Conservation (phyloP, 2,888 invertebrate species). For the Dicycla oo region DNA sequence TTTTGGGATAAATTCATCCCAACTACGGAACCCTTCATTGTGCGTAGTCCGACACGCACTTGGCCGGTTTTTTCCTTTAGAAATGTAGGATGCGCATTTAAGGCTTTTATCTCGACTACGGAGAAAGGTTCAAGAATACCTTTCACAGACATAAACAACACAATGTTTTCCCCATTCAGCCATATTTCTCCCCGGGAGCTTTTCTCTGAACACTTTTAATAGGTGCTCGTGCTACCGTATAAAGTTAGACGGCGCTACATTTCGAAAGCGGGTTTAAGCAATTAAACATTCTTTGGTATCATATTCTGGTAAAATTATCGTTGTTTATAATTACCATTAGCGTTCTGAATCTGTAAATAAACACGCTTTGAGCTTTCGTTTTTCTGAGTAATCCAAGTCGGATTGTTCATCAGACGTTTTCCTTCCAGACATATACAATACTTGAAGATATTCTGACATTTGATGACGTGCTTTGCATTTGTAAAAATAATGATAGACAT, state of each 20-base stretch:
- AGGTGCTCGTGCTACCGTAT: slow-evolving; percentile 8
- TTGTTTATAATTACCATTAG: slow-evolving; percentile 43
- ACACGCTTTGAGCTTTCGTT: slow-evolving; percentile 23
- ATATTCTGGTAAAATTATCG: slow-evolving; percentile 35
- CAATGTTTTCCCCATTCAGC: slow-evolving; percentile 44
- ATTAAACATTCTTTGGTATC: slow-evolving; percentile 14
- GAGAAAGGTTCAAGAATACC: slow-evolving; percentile 23
- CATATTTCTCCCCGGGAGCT: slow-evolving; percentile 33
- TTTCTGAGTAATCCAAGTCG: slow-evolving; percentile 26
- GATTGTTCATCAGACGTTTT: slow-evolving; percentile 26
- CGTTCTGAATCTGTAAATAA: slow-evolving; percentile 38
- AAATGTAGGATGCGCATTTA: slow-evolving; percentile 15
- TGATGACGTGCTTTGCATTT: slow-evolving; percentile 35
- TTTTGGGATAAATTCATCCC: too few species aligned
- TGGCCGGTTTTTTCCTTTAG: slow-evolving; percentile 7
- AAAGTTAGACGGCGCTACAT: slow-evolving; percentile 20
- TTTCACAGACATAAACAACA: slow-evolving; percentile 40
- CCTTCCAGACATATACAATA: slow-evolving; percentile 13
- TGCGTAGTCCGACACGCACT: too few species aligned
- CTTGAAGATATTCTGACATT: slow-evolving; percentile 42
- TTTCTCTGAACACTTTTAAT: slow-evolving; percentile 39
- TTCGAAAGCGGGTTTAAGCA: slow-evolving; percentile 9
- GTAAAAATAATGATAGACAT: slow-evolving; percentile 11
- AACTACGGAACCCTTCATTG: too few species aligned
- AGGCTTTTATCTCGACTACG: slow-evolving; percentile 14